phyloP scores from a whole-genome alignment of 2,888 invertebrate species.

The Cheilosia variabilis region DNA sequence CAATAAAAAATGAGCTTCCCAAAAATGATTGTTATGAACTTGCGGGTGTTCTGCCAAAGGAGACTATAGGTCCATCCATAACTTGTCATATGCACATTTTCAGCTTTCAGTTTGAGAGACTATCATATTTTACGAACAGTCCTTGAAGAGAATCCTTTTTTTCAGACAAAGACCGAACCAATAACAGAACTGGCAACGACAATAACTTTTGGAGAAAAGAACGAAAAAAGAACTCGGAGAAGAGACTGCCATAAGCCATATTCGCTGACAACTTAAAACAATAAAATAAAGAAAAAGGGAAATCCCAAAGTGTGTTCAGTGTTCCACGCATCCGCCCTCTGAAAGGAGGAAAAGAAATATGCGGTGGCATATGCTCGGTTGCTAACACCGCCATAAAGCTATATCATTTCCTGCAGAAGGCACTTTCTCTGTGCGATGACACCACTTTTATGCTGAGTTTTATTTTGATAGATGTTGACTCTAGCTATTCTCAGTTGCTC shows the following conservation, averaged over 20 bases:
- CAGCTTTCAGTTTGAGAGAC: slow-evolving; percentile 7
- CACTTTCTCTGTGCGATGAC: slow-evolving; percentile 59
- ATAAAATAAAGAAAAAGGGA: slow-evolving; percentile 57
- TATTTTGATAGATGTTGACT: slow-evolving; percentile 74
- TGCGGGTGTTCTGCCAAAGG: slow-evolving; percentile 10
- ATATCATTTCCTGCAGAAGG: slow-evolving; percentile 56
- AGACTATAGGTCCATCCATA: slow-evolving; percentile 33
- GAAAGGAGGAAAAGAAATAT: slow-evolving; percentile 63
- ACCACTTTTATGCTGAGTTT: slow-evolving; percentile 74
- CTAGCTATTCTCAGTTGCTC: slow-evolving; percentile 42
- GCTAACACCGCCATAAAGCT: slow-evolving; percentile 70
- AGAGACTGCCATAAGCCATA: slow-evolving; percentile 49
- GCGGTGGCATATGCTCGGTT: slow-evolving; percentile 72
- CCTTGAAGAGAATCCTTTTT: slow-evolving; percentile 59
- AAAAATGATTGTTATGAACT: slow-evolving; percentile 62
- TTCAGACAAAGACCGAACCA: slow-evolving; percentile 24
- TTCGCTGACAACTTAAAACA: slow-evolving; percentile 68
- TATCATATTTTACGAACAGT: slow-evolving; percentile 56
- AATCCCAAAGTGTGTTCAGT: slow-evolving; percentile 60
- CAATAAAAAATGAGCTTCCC: slow-evolving; percentile 67
- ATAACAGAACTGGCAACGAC: slow-evolving; percentile 63
- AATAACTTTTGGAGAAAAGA: slow-evolving; percentile 47
- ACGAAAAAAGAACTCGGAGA: slow-evolving; percentile 13
- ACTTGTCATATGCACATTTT: slow-evolving; percentile 70
- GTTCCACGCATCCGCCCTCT: slow-evolving; percentile 38